phyloP scores from a whole-genome alignment of 2,797 vertebrate species.

The Hemibagrus guttatus region DNA sequence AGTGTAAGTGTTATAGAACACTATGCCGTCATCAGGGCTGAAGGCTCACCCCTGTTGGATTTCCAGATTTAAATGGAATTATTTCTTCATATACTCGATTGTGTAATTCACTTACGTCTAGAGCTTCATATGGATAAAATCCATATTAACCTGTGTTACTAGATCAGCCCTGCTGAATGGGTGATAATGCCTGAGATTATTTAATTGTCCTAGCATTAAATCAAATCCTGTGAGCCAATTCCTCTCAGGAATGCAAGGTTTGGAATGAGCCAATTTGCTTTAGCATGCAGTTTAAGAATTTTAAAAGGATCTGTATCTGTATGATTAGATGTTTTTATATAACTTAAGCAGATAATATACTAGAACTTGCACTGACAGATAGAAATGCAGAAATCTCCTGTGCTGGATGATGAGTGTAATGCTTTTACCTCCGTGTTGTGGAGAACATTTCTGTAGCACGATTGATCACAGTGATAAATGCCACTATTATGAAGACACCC shows the following conservation, averaged over 20 bases:
- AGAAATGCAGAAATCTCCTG: conserved; percentile 22
- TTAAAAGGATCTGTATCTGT: background rate
- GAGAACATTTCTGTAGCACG: conserved; percentile 31
- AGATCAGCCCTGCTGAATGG: conserved; percentile 1
- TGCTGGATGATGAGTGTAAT: conserved; percentile 16
- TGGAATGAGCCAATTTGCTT: conserved; percentile 32
- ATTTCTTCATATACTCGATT: conserved; percentile 11
- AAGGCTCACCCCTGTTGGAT: conserved; percentile 17
- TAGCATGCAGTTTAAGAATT: background rate
- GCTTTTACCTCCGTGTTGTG: conserved; percentile 4
- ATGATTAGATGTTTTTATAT: conserved; percentile 25
- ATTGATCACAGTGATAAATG: conserved; percentile 34
- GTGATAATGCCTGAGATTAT: background rate
- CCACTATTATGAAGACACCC: background rate
- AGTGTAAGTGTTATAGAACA: conserved; percentile 29
- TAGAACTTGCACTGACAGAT: conserved; percentile 23
- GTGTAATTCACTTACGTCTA: conserved; percentile 8
- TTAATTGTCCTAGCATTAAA: background rate
- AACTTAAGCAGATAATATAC: conserved; percentile 20
- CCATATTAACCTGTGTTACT: background rate
- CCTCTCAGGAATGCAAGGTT: conserved; percentile 44
- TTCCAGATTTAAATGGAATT: conserved; percentile 39
- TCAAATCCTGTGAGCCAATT: conserved; percentile 8
- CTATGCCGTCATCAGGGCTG: conserved; percentile 23
- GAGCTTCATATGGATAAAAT: background rate